Base-by-base conservation (phyloP, 2,888 invertebrate species). In the Boloria selene region DNA sequence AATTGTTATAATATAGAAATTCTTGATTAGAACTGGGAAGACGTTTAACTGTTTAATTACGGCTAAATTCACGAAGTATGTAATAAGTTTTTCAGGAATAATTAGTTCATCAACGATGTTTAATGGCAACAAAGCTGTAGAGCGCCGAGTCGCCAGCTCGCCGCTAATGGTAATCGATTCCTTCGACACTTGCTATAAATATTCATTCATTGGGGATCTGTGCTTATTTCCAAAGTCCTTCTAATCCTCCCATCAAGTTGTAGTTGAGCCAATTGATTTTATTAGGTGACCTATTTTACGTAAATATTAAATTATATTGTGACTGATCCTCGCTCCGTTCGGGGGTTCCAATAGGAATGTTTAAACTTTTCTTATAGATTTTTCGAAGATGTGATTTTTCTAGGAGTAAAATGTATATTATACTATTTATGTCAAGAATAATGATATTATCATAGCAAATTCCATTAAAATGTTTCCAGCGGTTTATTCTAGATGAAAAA, bases 151-250 rank as follows among this genome's bases (percentile, higher is more conserved):
- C 54, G 69, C 80, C 71, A 70, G 69, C 70, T 69, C 73, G 63
- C 63, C 64, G 66, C 71, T 77, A 81, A 80, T 79, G 75, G 74
- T 65, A 74, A 75, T 76, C 72, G 74, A 78, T 78, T 65, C 64
- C 50, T 63, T 62, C 64, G 66, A 64, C 69, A 66, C 65, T 65
- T 52, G 68, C 73, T 70, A 75, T 72, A 77, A 74, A 76, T 75
- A 75, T 73, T 73, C 74, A 71, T 72, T 70, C 64, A 54, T 52
- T 65, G 65, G 67, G 62, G 65, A 65, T 64, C 66, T 52, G 44
- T 72, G 67, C 69, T 70, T 72, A 70, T 72, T 68, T 68, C 66
- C 61, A 58, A 66, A 66, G 60, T 51, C 61, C 67, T 47, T 53
- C 45, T 64, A 65, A 67, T 68, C 67, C 67, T 50, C 52, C 65